Conservation (phyloP, 2,113 vertebrate genomes). For the Lophotis ruficrista region DNA sequence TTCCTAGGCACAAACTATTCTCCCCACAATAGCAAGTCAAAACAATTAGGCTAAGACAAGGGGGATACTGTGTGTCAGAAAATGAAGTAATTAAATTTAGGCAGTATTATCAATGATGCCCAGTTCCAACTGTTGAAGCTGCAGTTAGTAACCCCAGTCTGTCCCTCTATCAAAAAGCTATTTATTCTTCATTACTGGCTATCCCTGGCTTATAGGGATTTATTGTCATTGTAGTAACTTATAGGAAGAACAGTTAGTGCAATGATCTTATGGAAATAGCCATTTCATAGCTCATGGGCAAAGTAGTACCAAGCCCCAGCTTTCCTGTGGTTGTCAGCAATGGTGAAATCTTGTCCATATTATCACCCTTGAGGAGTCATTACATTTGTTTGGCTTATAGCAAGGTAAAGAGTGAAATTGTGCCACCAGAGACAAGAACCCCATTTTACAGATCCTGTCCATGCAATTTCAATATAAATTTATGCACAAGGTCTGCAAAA, state of each 20-base stretch:
- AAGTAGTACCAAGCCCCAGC: not conserved
- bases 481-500: not conserved
- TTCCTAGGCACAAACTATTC: not conserved
- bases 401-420: not conserved
- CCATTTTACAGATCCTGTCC: not conserved
- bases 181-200: slow-evolving; percentile 59
- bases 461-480: not conserved
- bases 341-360: not conserved
- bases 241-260: slow-evolving; percentile 10
- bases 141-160: slow-evolving; percentile 26
- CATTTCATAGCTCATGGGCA: slow-evolving; percentile 30
- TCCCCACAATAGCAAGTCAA: not conserved
- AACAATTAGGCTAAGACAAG: slow-evolving; percentile 49
- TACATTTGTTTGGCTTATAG: not conserved
- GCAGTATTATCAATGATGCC: slow-evolving; percentile 30
- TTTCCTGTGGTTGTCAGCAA: not conserved
- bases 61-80: slow-evolving; percentile 24
- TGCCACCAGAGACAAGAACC: not conserved
- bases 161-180: slow-evolving; percentile 56
- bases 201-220: slow-evolving; percentile 30
- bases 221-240: slow-evolving; percentile 47
- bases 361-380: not conserved
- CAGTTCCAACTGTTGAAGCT: not conserved
- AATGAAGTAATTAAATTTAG: slow-evolving; percentile 49
- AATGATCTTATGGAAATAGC: slow-evolving; percentile 41